Evolutionary conservation across 2,888 invertebrate species (phyloP).

Genomic region (Lysandra coridon): DNA sequence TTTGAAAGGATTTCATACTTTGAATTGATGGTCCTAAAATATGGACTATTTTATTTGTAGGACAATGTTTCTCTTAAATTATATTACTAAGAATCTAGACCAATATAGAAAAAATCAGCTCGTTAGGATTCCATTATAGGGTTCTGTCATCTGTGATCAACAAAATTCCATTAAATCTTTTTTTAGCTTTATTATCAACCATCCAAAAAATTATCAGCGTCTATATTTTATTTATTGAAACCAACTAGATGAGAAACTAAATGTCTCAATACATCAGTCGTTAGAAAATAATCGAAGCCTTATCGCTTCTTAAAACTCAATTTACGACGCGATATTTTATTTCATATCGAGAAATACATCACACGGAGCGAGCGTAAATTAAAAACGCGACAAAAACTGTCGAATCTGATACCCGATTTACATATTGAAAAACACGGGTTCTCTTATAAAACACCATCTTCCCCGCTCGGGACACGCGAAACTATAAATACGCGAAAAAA

Average conservation of each 20-base stretch:
- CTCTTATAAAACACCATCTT: constrained; percentile 25
- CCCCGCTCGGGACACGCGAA: constrained; percentile 34
- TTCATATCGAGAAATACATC: constrained; percentile 20
- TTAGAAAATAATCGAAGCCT: constrained; percentile 6
- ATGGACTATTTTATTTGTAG: too few species aligned
- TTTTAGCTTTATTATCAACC: too few species aligned
- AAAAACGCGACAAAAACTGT: constrained; percentile 16
- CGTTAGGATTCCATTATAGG: too few species aligned
- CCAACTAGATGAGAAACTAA: constrained; percentile 3
- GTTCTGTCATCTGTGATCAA: too few species aligned
- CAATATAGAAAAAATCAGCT: too few species aligned
- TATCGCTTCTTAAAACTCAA: constrained; percentile 7
- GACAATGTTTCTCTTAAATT: too few species aligned
- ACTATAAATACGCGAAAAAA: constrained; percentile 39
- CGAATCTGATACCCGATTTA: constrained; percentile 31
- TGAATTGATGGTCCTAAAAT: too few species aligned
- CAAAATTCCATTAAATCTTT: too few species aligned
- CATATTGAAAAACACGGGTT: constrained; percentile 32
- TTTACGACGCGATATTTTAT: constrained; percentile 12
- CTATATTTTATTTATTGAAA: background rate
- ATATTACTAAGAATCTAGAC: too few species aligned
- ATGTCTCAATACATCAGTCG: constrained; percentile 10
- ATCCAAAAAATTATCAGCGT: too few species aligned
- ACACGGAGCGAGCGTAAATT: constrained; percentile 18
- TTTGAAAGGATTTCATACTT: too few species aligned